Evolutionary conservation across 2,888 invertebrate genomes (phyloP), one percentile per base, ranked within the genome.

Genomic region (Melanostoma mellinum): DNA sequence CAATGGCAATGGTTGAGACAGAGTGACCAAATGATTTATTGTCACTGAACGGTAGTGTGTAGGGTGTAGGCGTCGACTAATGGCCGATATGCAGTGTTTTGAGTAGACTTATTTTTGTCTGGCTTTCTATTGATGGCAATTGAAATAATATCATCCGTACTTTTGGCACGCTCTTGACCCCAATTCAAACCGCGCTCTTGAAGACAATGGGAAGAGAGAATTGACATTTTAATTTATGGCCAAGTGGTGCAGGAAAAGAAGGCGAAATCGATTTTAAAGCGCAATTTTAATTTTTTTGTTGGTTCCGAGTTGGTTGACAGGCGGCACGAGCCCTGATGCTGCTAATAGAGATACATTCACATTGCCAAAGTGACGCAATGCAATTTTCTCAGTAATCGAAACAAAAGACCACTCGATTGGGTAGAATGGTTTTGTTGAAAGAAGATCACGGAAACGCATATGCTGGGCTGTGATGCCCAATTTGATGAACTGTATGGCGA

Each of bases 131-230:
- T 46, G 65, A 53, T 65, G 50, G 52, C 67, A 33, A 78, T 79
- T 81, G 72, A 67, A 55, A 36, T 61, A 44, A 36, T 73, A 69
- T 74, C 80, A 42, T 85, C 73, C 76, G 76, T 35, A 78, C 60
- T 85, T 86, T 86, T 81, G 86, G 86, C 86, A 86, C 85, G 69
- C 86, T 84, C 84, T 84, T 84, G 84, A 84, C 79, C 79, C 44
- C 40, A 60, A 60, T 65, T 56, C 74, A 79, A 79, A 79, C 77
- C 69, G 72, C 73, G 81, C 52, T 56, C 44, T 50, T 60, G 58
- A 44, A 32, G 4, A 50, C 33, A 63, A 63, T 46, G 38, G 20
- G 35, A 46, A 60, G 38, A 35, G 32, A 20, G 6, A 38, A 44
- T 63, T 65, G 79, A 79, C 79, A 67, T 84, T 79, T 75, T 74